Conservation (phyloP, 2,797 vertebrate species). For the Potorous gilbertii region DNA sequence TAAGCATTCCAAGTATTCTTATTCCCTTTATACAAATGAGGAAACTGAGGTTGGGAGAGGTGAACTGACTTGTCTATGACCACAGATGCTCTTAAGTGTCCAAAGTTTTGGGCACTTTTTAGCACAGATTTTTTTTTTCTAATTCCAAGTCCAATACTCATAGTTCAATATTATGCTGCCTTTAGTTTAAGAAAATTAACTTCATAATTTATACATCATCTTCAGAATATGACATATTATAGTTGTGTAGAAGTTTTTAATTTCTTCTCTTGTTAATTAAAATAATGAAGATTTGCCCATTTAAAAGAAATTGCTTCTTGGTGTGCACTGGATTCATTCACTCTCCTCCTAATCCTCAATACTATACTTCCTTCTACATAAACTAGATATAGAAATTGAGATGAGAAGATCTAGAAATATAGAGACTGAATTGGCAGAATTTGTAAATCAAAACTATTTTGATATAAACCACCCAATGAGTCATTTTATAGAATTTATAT, state of each 20-base stretch:
- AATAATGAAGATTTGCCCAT: no score
- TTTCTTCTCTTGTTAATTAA: no score
- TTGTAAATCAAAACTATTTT: not conserved
- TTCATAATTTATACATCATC: no score
- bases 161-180: no score
- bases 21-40: not conserved
- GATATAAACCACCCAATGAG: no score
- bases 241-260: no score
- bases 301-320: no score
- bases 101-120: not conserved
- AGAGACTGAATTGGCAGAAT: not conserved
- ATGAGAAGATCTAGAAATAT: not conserved
- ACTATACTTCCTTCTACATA: not conserved
- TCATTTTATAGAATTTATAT: no score
- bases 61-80: not conserved
- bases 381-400: not conserved
- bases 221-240: no score
- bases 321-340: no score
- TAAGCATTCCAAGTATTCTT: not conserved
- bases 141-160: not conserved
- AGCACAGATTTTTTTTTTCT: not conserved
- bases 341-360: not conserved
- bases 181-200: no score
- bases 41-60: not conserved
- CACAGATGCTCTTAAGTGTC: not conserved